These are phyloP conservation scores for Chamaedrilus cognettii DNA, from an alignment of 2,888 invertebrate genomes.

Conservation along the genomic window DNA sequence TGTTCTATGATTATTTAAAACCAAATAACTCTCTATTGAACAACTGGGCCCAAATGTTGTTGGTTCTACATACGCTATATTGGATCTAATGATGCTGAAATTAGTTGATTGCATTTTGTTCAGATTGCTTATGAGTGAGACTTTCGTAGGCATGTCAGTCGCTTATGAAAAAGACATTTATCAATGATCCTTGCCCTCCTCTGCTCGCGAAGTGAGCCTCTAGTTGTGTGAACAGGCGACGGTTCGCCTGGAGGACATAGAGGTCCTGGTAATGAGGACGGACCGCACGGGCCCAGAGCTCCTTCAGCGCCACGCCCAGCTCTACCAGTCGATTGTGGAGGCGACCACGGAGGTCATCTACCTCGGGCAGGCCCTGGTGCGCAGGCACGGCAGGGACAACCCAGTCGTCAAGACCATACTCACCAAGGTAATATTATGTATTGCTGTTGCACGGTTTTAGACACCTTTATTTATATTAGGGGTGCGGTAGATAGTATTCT, in stretches of 20 bases:
- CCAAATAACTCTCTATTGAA: no score
- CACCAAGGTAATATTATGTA: no score
- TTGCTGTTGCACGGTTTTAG: slow-evolving; percentile 24
- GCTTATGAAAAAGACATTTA: background rate
- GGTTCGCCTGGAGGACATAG: slow-evolving; percentile 73
- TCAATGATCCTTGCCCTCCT: background rate
- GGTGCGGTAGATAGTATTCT: background rate
- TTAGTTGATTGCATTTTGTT: no score
- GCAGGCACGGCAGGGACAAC: slow-evolving; percentile 67
- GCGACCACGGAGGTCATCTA: slow-evolving; percentile 70
- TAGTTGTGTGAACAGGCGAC: slow-evolving; percentile 72
- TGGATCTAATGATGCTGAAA: no score
- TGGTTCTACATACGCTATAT: no score
- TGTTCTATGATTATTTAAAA: no score
- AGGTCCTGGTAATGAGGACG: slow-evolving; percentile 71
- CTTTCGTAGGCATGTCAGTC: no score
- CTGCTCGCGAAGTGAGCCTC: slow-evolving; percentile 23
- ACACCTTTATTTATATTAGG: background rate
- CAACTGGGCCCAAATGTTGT: no score
- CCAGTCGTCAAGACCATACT: slow-evolving; percentile 67
- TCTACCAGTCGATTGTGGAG: slow-evolving; percentile 68
- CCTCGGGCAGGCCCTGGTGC: slow-evolving; percentile 74
- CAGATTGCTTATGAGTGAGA: no score
- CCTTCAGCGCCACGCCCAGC: slow-evolving; percentile 70
- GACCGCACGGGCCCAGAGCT: slow-evolving; percentile 70